Evolutionary conservation across 2,888 invertebrate species (phyloP).

Genomic region (Sceliomorpha sp.): DNA sequence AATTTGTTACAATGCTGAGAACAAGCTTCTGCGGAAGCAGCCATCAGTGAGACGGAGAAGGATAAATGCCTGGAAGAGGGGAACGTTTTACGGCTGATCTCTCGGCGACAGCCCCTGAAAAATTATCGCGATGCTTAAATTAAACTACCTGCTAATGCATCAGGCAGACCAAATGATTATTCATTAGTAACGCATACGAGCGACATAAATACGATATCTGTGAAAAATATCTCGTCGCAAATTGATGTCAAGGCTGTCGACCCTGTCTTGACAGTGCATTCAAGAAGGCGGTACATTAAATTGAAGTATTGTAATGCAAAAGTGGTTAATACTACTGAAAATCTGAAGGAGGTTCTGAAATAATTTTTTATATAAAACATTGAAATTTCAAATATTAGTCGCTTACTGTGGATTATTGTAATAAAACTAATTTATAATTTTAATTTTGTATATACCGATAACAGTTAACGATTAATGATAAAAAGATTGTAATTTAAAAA

Average conservation of each 20-base stretch:
- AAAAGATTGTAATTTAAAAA: too few species aligned
- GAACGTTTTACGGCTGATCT: constrained; percentile 60
- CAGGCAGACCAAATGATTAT: constrained; percentile 61
- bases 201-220: constrained; percentile 2
- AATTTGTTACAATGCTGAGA: constrained; percentile 53
- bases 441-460: too few species aligned
- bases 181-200: constrained; percentile 48
- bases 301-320: too few species aligned
- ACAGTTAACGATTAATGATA: too few species aligned
- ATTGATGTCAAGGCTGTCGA: neutral
- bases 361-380: too few species aligned
- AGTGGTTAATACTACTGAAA: too few species aligned
- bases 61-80: constrained; percentile 41
- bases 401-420: too few species aligned
- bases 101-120: constrained; percentile 66
- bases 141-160: constrained; percentile 68
- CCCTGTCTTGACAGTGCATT: neutral
- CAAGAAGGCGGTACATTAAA: too few species aligned
- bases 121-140: constrained; percentile 64
- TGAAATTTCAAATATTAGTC: too few species aligned
- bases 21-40: constrained; percentile 39
- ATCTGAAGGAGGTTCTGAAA: too few species aligned
- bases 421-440: too few species aligned
- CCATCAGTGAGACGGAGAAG: constrained; percentile 43
- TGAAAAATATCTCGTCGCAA: neutral